A percentile compares a stretch with the other conserved stretches of the same genome.
Evolutionary conservation across 2,888 invertebrate species (phyloP).

Genomic region (Beris morrisii): DNA sequence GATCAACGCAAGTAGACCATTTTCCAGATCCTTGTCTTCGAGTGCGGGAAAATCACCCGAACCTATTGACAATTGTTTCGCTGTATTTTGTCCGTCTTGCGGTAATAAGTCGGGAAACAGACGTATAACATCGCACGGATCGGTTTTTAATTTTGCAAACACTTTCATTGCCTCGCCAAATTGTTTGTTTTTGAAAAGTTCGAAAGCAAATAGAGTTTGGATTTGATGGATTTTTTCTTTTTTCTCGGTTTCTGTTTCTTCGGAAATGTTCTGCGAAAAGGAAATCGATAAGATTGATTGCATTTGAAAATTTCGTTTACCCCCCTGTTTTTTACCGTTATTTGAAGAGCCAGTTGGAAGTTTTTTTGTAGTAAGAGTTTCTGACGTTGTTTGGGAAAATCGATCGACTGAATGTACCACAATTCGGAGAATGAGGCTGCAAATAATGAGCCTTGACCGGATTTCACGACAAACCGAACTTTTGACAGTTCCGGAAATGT

Average conservation of each 20-base stretch:
- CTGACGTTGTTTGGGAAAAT: constrained; percentile 80
- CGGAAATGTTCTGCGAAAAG: constrained; percentile 71
- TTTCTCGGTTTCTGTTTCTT: constrained; percentile 79
- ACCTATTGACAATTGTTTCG: constrained; percentile 40
- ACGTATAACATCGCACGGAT: constrained; percentile 93
- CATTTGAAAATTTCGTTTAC: background rate
- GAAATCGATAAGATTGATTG: constrained; percentile 40
- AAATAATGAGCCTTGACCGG: constrained; percentile 78
- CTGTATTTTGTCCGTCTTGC: constrained; percentile 47
- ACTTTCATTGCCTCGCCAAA: constrained; percentile 90
- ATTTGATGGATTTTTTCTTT: constrained; percentile 81
- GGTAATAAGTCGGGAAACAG: constrained; percentile 83
- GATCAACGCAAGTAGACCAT: constrained; percentile 83
- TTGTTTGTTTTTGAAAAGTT: constrained; percentile 85
- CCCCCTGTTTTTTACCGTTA: constrained; percentile 68
- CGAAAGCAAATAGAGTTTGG: constrained; percentile 85
- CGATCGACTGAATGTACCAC: constrained; percentile 82
- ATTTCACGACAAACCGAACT: constrained; percentile 73
- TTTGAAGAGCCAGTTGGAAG: constrained; percentile 88
- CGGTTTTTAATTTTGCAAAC: constrained; percentile 86
- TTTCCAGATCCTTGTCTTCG: constrained; percentile 83
- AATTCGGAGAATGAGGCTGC: constrained; percentile 85
- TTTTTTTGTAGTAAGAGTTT: constrained; percentile 85
- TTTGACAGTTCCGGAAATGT: constrained; percentile 74
- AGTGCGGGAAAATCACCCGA: constrained; percentile 55